These are phyloP conservation scores for pig (Sus scrofa) DNA, from an alignment of 2,113 vertebrate species.

Conservation along the genomic window DNA sequence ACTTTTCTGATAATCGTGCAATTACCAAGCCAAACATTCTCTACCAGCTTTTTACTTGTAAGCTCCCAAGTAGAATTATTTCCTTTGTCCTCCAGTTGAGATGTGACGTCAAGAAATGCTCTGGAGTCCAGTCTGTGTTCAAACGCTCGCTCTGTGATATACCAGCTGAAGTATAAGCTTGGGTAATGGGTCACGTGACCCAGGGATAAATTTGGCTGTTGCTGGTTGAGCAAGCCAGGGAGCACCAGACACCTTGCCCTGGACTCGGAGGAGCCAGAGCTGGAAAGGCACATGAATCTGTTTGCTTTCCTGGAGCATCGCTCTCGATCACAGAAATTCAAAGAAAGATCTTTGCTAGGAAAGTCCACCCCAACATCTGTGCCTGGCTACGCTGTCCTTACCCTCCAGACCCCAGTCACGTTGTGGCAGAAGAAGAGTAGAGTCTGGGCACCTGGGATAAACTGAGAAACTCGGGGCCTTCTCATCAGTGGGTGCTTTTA, in stretches of 20 bases:
- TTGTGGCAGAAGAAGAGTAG: neutral
- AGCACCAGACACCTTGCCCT: neutral
- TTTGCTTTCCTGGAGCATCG: neutral
- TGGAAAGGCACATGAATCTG: neutral
- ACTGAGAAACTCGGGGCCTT: neutral
- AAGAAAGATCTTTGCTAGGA: neutral
- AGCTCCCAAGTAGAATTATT: neutral
- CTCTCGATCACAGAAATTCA: neutral
- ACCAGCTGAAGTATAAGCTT: neutral
- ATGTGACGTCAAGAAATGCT: neutral
- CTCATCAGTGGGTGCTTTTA: neutral
- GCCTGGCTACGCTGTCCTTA: neutral
- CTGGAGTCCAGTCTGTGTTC: neutral
- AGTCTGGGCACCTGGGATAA: neutral
- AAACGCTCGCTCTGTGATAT: neutral
- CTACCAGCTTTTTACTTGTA: neutral
- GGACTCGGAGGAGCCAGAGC: neutral
- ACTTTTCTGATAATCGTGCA: neutral
- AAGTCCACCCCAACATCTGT: neutral
- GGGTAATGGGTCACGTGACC: neutral
- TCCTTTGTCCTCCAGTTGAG: slow-evolving; percentile 17
- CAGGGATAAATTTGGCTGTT: neutral
- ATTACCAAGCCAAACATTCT: slow-evolving; percentile 9
- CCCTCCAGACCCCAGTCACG: neutral
- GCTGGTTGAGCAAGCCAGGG: neutral